Percentiles rank a stretch among this genome's conserved stretches.
These are phyloP conservation scores for Micrasema minimum DNA, from an alignment of 1,140 invertebrate species.

Conservation along the genomic window DNA sequence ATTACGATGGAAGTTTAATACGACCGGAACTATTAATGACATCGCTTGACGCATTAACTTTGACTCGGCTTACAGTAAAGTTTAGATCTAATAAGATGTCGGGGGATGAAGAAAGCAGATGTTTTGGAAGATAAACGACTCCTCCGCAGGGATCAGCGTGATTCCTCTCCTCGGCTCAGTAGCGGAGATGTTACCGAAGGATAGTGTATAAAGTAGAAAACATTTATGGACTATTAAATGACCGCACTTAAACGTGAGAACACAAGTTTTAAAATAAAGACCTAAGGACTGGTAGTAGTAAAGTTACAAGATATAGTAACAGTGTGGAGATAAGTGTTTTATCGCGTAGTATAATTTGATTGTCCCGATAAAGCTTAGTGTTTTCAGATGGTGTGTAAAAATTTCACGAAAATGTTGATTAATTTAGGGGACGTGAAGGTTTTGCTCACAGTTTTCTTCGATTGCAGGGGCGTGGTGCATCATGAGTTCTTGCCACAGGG, in stretches of 20 bases:
- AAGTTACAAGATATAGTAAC: slow-evolving; percentile 13
- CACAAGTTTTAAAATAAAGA: slow-evolving; percentile 32
- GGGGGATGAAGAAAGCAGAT: too few relatives aligned
- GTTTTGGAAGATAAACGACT: slow-evolving; percentile 20
- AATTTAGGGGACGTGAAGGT: too few relatives aligned
- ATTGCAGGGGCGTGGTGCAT: too few relatives aligned
- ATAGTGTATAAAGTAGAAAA: slow-evolving; percentile 19
- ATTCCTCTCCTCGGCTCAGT: slow-evolving; percentile 1
- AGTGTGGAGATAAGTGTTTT: slow-evolving; percentile 9
- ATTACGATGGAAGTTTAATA: not conserved
- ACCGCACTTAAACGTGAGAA: slow-evolving; percentile 22
- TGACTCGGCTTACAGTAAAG: too few relatives aligned
- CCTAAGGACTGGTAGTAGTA: not conserved
- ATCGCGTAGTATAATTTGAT: slow-evolving; percentile 25
- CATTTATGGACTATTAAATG: slow-evolving; percentile 34
- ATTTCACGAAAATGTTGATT: slow-evolving; percentile 4
- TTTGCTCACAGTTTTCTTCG: too few relatives aligned
- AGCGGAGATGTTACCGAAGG: slow-evolving; percentile 2
- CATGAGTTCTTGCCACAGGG: too few relatives aligned
- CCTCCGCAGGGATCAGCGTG: slow-evolving; percentile 7
- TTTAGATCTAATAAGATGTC: too few relatives aligned
- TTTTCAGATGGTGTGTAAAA: slow-evolving; percentile 8
- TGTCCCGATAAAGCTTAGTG: slow-evolving; percentile 15
- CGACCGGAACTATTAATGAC: slow-evolving; percentile 12
- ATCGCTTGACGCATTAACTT: too few relatives aligned